Percentiles rank a stretch among this genome's conserved stretches.
These are phyloP conservation scores for Parotocinclus haroldoi DNA, from an alignment of 2,797 vertebrate genomes.

Conservation along the genomic window DNA sequence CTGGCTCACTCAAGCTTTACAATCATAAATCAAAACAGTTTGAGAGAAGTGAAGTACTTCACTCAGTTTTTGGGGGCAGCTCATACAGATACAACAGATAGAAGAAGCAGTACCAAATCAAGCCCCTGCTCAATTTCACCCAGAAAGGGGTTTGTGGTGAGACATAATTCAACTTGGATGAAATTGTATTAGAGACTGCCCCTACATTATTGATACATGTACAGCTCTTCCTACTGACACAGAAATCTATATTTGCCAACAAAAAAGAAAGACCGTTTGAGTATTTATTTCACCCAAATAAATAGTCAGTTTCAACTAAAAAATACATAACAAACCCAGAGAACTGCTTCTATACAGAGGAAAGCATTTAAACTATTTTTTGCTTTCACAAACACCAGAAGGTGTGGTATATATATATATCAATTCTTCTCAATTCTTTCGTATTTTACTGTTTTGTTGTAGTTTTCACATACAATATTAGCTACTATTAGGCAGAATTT, in stretches of 20 bases:
- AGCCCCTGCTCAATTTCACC: conserved; percentile 43
- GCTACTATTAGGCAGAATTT: conserved; percentile 35
- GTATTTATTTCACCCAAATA: conserved; percentile 53
- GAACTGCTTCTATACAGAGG: conserved; percentile 27
- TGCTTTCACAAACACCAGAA: conserved; percentile 17
- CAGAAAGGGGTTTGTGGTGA: conserved; percentile 55
- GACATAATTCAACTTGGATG: conserved; percentile 51
- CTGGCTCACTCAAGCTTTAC: background rate
- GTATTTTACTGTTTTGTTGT: conserved; percentile 2
- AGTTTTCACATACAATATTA: conserved; percentile 41
- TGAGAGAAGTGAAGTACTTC: conserved; percentile 22
- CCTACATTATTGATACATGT: conserved; percentile 57
- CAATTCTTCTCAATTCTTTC: background rate
- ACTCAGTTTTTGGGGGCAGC: conserved; percentile 17
- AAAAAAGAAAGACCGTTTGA: conserved; percentile 43
- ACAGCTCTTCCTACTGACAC: conserved; percentile 48
- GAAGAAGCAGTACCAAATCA: conserved; percentile 28
- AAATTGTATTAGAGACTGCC: conserved; percentile 54
- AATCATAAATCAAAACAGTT: conserved; percentile 31
- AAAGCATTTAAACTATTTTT: background rate
- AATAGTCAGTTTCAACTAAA: conserved; percentile 53
- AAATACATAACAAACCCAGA: conserved; percentile 11
- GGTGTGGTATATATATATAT: no score
- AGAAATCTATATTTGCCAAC: conserved; percentile 49
- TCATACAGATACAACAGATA: conserved; percentile 40